Evolutionary conservation across 2,113 vertebrate genomes (phyloP).

Genomic region (Trichomycterus rosablanca): DNA sequence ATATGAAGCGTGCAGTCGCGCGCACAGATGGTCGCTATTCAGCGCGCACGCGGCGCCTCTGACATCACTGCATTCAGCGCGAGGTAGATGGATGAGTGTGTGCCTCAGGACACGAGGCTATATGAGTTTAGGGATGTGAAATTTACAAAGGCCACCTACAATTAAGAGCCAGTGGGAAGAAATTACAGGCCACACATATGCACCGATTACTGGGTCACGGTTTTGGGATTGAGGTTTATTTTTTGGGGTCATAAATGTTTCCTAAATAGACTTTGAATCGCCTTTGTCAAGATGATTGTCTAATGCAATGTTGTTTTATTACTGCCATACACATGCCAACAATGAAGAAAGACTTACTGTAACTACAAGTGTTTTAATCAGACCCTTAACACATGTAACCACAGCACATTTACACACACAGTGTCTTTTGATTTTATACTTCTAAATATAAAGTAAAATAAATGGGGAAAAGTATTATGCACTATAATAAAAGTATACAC

Average conservation of each 20-base stretch:
- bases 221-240: not conserved
- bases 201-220: slow-evolving; percentile 3
- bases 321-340: too few relatives aligned
- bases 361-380: too few relatives aligned
- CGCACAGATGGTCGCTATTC: slow-evolving; percentile 32
- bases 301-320: too few relatives aligned
- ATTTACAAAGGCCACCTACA: slow-evolving; percentile 3
- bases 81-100: slow-evolving; percentile 2
- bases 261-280: slow-evolving; percentile 1
- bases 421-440: too few relatives aligned
- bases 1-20: too few relatives aligned
- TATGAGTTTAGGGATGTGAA: slow-evolving; percentile 3
- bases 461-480: too few relatives aligned
- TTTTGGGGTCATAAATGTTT: not conserved
- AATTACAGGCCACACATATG: slow-evolving; percentile 13
- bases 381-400: too few relatives aligned
- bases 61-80: slow-evolving; percentile 18
- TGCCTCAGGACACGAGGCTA: slow-evolving; percentile 5
- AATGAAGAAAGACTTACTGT: too few relatives aligned
- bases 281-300: not conserved
- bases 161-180: slow-evolving; percentile 1
- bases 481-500: too few relatives aligned
- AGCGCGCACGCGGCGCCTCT: not conserved
- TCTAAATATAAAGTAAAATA: too few relatives aligned
- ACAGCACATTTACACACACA: too few relatives aligned